Conservation (phyloP, 2,113 vertebrate species). For the Erpornis zantholeuca region DNA sequence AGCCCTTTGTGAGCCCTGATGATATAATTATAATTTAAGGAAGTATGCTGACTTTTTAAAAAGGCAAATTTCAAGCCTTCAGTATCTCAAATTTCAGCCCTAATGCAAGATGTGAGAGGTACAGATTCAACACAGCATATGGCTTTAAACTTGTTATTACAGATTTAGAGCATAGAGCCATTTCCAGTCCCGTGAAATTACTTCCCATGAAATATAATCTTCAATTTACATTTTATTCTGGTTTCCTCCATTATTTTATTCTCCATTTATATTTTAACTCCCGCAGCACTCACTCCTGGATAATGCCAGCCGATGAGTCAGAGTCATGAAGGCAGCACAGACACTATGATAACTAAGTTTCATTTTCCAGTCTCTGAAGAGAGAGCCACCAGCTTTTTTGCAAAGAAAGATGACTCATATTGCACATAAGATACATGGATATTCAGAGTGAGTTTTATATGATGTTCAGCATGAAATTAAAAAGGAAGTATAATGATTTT, state of each 20-base stretch:
- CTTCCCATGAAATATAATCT: constrained; percentile 22
- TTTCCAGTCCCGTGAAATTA: constrained; percentile 20
- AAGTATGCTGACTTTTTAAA: background rate
- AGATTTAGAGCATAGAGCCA: background rate
- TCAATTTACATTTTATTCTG: constrained; percentile 32
- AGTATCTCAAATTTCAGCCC: background rate
- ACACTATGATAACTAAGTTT: constrained; percentile 41
- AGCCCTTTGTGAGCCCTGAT: background rate
- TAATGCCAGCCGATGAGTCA: constrained; percentile 59
- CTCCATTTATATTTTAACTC: constrained; percentile 51
- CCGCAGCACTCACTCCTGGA: background rate
- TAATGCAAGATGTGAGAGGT: background rate
- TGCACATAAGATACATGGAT: constrained; percentile 10
- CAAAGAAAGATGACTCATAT: constrained; percentile 33
- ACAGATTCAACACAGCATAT: background rate
- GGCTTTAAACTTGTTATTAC: background rate
- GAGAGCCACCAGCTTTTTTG: constrained; percentile 50
- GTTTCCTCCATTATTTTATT: background rate
- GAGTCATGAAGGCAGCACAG: constrained; percentile 38
- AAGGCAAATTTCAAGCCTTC: background rate
- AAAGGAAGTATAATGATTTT: constrained; percentile 21
- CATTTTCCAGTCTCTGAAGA: constrained; percentile 37
- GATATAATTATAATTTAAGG: background rate
- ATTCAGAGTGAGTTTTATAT: background rate
- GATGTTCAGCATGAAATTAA: constrained; percentile 19